Conservation (phyloP, 2,888 invertebrate genomes). For the Volucella bombylans region DNA sequence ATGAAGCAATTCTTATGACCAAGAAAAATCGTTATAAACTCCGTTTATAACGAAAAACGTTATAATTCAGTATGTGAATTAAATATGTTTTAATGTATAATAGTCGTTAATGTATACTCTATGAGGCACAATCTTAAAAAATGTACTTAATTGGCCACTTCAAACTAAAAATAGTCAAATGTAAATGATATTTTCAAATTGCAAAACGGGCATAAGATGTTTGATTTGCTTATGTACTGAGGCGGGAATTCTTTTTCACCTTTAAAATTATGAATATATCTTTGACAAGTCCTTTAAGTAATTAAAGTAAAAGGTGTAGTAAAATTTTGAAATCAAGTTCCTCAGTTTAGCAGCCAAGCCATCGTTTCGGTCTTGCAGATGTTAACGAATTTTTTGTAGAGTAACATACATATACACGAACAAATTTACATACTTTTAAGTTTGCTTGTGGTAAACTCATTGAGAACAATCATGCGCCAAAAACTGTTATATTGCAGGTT, state of each 20-base stretch:
- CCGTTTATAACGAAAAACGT: no score
- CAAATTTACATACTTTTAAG: slow-evolving; percentile 31
- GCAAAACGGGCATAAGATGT: slow-evolving; percentile 54
- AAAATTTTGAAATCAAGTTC: slow-evolving; percentile 69
- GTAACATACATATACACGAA: no score
- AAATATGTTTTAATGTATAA: slow-evolving; percentile 68
- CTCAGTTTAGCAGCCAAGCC: slow-evolving; percentile 55
- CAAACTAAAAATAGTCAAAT: slow-evolving; percentile 65
- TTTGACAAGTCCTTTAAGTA: slow-evolving; percentile 70
- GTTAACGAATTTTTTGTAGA: no score
- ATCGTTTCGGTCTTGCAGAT: background rate
- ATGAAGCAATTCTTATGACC: slow-evolving; percentile 21
- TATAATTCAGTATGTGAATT: no score
- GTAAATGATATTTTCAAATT: slow-evolving; percentile 69
- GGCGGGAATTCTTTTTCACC: slow-evolving; percentile 24
- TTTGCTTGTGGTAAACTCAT: slow-evolving; percentile 61
- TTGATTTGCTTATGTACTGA: slow-evolving; percentile 51
- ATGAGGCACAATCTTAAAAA: slow-evolving; percentile 61
- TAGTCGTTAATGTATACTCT: slow-evolving; percentile 67
- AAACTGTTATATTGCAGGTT: slow-evolving; percentile 53
- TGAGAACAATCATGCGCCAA: slow-evolving; percentile 56
- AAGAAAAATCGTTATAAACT: slow-evolving; percentile 54
- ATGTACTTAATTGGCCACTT: slow-evolving; percentile 55
- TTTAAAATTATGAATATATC: slow-evolving; percentile 65
- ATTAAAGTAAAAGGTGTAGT: slow-evolving; percentile 70